These are phyloP conservation scores for Drosophila bocqueti DNA, from an alignment of 1,140 invertebrate species.

Conservation along the genomic window DNA sequence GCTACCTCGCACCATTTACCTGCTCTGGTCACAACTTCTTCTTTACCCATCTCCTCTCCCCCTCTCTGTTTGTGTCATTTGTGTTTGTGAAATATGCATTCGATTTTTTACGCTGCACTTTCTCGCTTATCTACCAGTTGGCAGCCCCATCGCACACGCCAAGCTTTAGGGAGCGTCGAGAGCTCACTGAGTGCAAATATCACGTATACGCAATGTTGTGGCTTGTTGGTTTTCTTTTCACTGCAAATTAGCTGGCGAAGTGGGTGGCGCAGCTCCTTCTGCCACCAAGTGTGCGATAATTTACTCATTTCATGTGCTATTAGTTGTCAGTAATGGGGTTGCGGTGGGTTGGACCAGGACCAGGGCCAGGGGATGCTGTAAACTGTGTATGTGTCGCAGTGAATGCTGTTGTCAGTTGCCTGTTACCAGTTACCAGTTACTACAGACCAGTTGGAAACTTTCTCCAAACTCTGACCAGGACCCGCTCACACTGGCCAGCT, in stretches of 20 bases:
- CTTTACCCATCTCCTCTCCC: neutral
- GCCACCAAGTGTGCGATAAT: constrained; percentile 64
- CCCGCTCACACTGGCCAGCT: constrained; percentile 5
- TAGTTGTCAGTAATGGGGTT: constrained; percentile 60
- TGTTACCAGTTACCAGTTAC: constrained; percentile 22
- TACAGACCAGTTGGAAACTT: constrained; percentile 27
- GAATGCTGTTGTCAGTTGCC: constrained; percentile 40
- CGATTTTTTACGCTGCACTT: constrained; percentile 81
- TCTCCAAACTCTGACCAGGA: constrained; percentile 30
- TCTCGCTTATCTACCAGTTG: constrained; percentile 71
- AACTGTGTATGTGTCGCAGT: constrained; percentile 47
- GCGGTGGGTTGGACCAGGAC: neutral
- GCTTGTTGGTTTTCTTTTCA: constrained; percentile 72
- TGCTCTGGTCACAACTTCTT: constrained; percentile 15
- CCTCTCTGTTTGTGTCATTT: constrained; percentile 54
- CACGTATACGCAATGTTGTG: constrained; percentile 82
- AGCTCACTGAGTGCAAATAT: constrained; percentile 60
- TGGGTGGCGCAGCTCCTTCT: constrained; percentile 9
- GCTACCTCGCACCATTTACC: constrained; percentile 22
- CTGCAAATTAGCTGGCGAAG: constrained; percentile 72
- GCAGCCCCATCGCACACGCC: constrained; percentile 36
- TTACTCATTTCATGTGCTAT: constrained; percentile 81
- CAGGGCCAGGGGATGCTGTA: neutral
- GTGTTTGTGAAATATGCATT: constrained; percentile 80
- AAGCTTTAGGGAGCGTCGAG: constrained; percentile 1